Evolutionary conservation across 2,113 vertebrate species (phyloP), one percentile per base, ranked within the genome.

Genomic region (Noturus placidus): DNA sequence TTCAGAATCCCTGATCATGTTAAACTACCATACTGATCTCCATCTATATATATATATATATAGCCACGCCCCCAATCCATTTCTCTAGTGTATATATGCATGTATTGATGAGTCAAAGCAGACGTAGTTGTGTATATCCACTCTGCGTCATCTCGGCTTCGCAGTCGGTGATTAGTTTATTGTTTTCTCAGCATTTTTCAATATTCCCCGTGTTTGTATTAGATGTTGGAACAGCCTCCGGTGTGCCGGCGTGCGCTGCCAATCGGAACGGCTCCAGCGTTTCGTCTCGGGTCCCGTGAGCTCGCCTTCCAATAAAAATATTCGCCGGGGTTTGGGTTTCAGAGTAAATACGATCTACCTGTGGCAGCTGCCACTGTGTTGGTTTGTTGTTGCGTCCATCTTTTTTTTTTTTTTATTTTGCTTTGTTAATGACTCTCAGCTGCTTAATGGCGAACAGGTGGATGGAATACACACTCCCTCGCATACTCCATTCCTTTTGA

Each of bases 391-490:
- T 61, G 42, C 74, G n/a, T 4, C 1, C 17, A 15, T 30, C 59
- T 25, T 25, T 19, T 56, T 50, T 50, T 42, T 30, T 77, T 85
- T 76, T 65, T 54, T 52, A 35, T 33, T 20, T 72, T 27, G 27
- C 15, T 42, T 50, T 25, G 30, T 22, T 86, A 86, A 86, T 81
- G 85, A 52, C 14, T 86, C 76, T 81, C 85, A 86, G 85, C 85
- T 86, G 85, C 20, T 33, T 86, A 86, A 86, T 86, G 76, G 77
- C 19, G 46, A 86, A 56, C 85, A 86, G 85, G 85, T 86, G 85
- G 85, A 86, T 86, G 85, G 85, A 86, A 52, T 8, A 79, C 27
- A 67, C 54, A 2, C 27, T 80, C 76, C 35, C n/a, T 50, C 84
- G 63, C 3, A 8, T 46, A 46, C 57, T 46, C 70, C 84, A 4